phyloP scores from a whole-genome alignment of 1,140 invertebrate species.

The Leptonema lineaticorne region DNA sequence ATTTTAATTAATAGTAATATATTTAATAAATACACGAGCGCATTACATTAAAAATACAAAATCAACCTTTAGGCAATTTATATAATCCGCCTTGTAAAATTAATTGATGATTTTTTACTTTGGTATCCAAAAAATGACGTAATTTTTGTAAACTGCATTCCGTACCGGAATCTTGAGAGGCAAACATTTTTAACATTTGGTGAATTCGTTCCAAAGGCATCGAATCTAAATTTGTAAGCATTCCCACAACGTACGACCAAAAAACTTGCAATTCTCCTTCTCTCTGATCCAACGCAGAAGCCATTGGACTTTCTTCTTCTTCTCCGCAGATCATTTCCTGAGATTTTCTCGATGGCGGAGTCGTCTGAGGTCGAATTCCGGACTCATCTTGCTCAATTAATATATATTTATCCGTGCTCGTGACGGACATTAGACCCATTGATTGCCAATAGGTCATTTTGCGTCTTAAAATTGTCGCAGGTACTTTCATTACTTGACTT shows the following conservation, averaged over 20 bases:
- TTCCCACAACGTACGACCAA: conserved; percentile 96
- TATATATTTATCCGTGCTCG: conserved; percentile 70
- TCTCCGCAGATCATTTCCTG: conserved; percentile 80
- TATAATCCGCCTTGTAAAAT: conserved; percentile 84
- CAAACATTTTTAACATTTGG: conserved; percentile 97
- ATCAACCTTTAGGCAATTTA: conserved; percentile 71
- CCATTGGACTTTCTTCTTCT: conserved; percentile 93
- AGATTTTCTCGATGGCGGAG: conserved; percentile 47
- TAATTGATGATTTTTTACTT: conserved; percentile 87
- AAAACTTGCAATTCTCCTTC: conserved; percentile 94
- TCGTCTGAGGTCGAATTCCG: conserved; percentile 47
- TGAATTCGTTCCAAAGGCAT: conserved; percentile 92
- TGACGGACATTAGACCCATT: conserved; percentile 79
- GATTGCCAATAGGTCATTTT: conserved; percentile 92
- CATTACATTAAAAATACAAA: conserved; percentile 24
- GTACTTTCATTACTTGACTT: conserved; percentile 79
- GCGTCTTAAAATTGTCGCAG: conserved; percentile 76
- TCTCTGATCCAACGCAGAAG: conserved; percentile 87
- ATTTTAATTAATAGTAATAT: too few species aligned
- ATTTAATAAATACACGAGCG: background rate
- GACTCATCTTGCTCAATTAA: conserved; percentile 69
- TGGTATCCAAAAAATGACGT: conserved; percentile 86
- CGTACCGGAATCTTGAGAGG: conserved; percentile 79
- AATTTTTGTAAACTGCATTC: conserved; percentile 89
- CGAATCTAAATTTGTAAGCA: conserved; percentile 94